phyloP scores from a whole-genome alignment of 2,113 vertebrate species.

The Labeo catla region DNA sequence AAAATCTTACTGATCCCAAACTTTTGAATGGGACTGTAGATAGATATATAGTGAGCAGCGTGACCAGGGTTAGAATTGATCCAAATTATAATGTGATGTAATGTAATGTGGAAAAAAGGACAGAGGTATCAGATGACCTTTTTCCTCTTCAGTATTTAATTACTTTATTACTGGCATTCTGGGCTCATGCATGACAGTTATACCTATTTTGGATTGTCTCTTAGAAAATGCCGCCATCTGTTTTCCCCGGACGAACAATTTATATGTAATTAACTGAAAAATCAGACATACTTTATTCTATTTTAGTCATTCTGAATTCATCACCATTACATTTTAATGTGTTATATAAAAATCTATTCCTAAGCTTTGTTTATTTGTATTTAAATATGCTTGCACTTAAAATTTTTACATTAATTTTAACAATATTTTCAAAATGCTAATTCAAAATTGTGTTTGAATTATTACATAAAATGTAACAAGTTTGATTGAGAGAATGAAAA shows the following conservation, averaged over 20 bases:
- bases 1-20: too few species aligned
- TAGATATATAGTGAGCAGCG: not conserved
- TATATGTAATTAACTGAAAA: not conserved
- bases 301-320: not conserved
- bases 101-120: not conserved
- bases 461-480: not conserved
- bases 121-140: not conserved
- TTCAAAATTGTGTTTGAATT: not conserved
- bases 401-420: too few species aligned
- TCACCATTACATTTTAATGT: too few species aligned
- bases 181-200: not conserved
- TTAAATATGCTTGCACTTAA: too few species aligned
- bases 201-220: not conserved
- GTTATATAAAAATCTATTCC: too few species aligned
- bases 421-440: too few species aligned
- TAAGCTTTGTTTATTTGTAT: too few species aligned
- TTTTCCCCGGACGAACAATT: not conserved
- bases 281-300: not conserved
- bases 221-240: not conserved
- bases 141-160: not conserved
- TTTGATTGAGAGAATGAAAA: not conserved
- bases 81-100: not conserved
- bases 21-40: too few species aligned
- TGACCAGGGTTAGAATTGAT: not conserved
- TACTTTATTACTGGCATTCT: not conserved